phyloP scores from a whole-genome alignment of 2,113 vertebrate genomes.

The Thymallus thymallus region DNA sequence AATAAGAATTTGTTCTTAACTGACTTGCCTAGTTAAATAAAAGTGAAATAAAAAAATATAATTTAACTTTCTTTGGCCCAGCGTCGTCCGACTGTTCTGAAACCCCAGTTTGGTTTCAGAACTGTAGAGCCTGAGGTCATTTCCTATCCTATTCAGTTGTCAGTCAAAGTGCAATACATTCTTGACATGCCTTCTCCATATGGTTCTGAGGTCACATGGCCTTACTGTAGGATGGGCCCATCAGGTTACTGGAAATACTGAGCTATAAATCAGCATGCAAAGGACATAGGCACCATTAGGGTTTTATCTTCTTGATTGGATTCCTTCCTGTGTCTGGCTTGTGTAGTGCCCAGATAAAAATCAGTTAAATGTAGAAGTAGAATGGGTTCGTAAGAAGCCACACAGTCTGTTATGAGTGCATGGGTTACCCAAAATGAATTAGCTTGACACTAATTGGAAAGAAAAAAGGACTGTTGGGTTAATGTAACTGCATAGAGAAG shows the following conservation, averaged over 20 bases:
- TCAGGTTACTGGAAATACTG: background rate
- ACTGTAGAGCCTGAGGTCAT: background rate
- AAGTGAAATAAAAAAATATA: too few species aligned
- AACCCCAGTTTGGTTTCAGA: too few species aligned
- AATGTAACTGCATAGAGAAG: too few species aligned
- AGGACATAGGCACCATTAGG: background rate
- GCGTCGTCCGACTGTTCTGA: too few species aligned
- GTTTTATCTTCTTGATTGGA: constrained; percentile 14
- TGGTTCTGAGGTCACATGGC: background rate
- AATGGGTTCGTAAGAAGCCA: constrained; percentile 8
- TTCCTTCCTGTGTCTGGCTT: constrained; percentile 33
- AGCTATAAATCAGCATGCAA: background rate
- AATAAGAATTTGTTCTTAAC: too few species aligned
- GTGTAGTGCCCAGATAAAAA: constrained; percentile 10
- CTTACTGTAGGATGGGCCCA: background rate
- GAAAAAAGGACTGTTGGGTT: constrained; percentile 22
- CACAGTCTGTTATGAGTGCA: constrained; percentile 19
- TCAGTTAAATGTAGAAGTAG: background rate
- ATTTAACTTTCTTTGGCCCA: too few species aligned
- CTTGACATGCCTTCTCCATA: too few species aligned
- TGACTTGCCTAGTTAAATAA: too few species aligned
- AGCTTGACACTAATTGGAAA: constrained; percentile 42
- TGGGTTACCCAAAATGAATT: constrained; percentile 44
- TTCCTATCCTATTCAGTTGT: background rate
- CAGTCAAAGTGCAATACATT: background rate